Percentiles rank a stretch among this genome's conserved stretches.
Conservation (phyloP, 2,113 vertebrate species). For the Lophotis ruficrista region DNA sequence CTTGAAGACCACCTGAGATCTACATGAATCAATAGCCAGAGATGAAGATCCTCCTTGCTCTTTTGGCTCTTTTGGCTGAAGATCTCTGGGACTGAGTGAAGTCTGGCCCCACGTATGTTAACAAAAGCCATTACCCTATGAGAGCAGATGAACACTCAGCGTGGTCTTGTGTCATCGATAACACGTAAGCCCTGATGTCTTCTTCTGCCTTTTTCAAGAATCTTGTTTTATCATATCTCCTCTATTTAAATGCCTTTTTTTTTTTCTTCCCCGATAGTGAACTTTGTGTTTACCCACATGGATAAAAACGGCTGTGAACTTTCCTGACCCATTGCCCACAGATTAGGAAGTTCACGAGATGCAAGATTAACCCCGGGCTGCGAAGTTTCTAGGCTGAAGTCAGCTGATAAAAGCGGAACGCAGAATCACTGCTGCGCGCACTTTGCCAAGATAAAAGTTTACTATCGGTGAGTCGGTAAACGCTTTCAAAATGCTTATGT, state of each 20-base stretch:
- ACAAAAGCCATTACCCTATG: background rate
- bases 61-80: background rate
- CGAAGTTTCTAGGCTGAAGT: background rate
- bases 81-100: background rate
- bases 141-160: background rate
- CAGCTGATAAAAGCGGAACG: slow-evolving; percentile 30
- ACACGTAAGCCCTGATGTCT: background rate
- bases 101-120: background rate
- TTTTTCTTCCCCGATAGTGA: background rate
- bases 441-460: slow-evolving; percentile 23
- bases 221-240: background rate
- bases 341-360: background rate
- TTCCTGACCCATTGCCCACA: background rate
- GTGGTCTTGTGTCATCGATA: background rate
- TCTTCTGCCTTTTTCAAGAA: background rate
- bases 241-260: background rate
- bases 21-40: background rate
- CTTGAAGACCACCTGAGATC: background rate
- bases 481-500: background rate
- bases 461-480: background rate
- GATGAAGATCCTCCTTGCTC: background rate
- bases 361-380: background rate
- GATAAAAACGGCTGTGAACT: background rate
- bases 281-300: background rate
- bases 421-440: background rate